Base-by-base conservation (phyloP, 2,888 invertebrate genomes). In the Nephrotoma flavescens region DNA sequence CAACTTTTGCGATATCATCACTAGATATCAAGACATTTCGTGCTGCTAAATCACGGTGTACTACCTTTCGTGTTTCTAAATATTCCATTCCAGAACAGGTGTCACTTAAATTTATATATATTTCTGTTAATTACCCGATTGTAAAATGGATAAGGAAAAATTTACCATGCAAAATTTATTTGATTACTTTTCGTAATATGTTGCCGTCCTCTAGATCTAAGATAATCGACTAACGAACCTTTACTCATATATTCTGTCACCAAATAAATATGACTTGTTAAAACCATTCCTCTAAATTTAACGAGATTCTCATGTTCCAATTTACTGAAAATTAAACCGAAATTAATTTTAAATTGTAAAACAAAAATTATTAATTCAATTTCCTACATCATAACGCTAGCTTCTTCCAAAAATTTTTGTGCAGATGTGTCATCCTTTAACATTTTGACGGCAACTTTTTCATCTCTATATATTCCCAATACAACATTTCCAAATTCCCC, bases 11-110 rank as follows among this genome's bases (percentile, higher is more conserved):
- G 19, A 95, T 93, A 90, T 97, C 96, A 90, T 96, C 96, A 90
- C 96, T 97, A 6, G 98, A 96, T 89, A 99, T 97, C 87, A 99
- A 95, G 88, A 99, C 98, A 93, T 99, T 99, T 89, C 99, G 94
- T 87, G 99, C 99, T 83, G 99, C 99, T 91, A 99, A 93, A 94
- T 99, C 99, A 90, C 99, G 94, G 93, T 99, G 96, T 88, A 99
- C 98, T 86, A 99, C 97, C 90, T 97, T 96, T 92, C 96, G 95
- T 88, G 96, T 96, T 93, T 99, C 99, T 90, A 99, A 94, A 93
- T 99, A 99, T 90, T 98, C 97, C 99, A 99, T 99, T 88, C 99
- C 99, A 89, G 97, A 96, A 92, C 98, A 98, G 84, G 99, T 97
- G 92, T 99, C 99, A 90, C 98, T 98, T 87, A 31, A 15, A 15